Evolutionary conservation across 2,797 vertebrate genomes (phyloP), one percentile per base, ranked within the genome.

Genomic region (Acanthurus lineatus): DNA sequence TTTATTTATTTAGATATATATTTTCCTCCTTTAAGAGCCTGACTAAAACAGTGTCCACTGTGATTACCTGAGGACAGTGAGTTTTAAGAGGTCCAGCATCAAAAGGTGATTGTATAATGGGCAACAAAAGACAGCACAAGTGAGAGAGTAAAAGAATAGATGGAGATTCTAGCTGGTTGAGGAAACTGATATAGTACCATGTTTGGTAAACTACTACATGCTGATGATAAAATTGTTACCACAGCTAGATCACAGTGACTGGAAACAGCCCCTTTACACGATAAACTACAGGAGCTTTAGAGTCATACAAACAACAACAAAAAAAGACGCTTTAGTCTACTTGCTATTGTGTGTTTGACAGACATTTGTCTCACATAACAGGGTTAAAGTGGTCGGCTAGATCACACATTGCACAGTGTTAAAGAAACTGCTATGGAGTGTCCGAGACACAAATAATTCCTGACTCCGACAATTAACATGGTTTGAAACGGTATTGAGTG

Each of bases 61-160:
- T 56, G 77, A 87, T 89, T 94, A 93, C 93, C 92, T 94, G 93
- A 94, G 93, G 90, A 93, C 91, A 77, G 84, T 84, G 90, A 86
- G 63, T 87, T 87, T 79, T 44, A 84, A 83, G 79, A 91, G 83
- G 90, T 92, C 89, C 89, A 93, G 86, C 91, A 91, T 93, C 75
- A 79, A 84, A 69, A 64, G 82, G 77, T 75, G 84, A 89, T 76
- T 77, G 59, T 80, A 82, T 73, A 69, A 88, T 78, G 59, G 82
- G 71, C 59, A 73, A 89, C 61, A 74, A 49, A 85, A 84, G 69
- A 81, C 65, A 53, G 70, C 76, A 86, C 7, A 65, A 25, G 59
- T 72, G 14, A 83, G 70, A 65, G 57, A 69, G 32, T 19, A 25
- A 25, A 25, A 25, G 25, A 59, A 81, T 9, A 76, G 5, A 6